phyloP scores from a whole-genome alignment of 2,888 invertebrate genomes.

The Diarsia mendica region DNA sequence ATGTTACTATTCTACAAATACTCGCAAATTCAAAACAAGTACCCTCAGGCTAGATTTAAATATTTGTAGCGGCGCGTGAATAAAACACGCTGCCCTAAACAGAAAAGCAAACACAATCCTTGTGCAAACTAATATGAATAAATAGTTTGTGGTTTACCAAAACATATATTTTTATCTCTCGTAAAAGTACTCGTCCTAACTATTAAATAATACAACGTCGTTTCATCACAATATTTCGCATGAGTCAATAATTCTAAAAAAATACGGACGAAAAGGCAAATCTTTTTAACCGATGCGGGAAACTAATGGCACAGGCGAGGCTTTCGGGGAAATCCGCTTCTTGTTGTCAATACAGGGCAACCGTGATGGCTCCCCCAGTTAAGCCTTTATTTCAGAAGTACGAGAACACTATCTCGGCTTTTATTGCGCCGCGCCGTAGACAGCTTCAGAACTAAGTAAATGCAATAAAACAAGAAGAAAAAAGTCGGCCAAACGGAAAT shows the following conservation, averaged over 20 bases:
- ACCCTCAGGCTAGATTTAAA: conserved; percentile 15
- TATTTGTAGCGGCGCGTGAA: conserved; percentile 15
- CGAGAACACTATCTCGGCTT: conserved; percentile 87
- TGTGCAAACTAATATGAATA: background rate
- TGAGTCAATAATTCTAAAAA: conserved; percentile 87
- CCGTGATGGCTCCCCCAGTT: conserved; percentile 88
- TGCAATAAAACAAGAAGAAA: conserved; percentile 77
- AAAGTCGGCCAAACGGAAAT: conserved; percentile 72
- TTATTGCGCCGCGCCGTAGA: conserved; percentile 82
- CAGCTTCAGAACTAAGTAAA: conserved; percentile 78
- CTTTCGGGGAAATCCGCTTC: conserved; percentile 89
- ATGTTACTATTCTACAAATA: conserved; percentile 24
- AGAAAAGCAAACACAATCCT: conserved; percentile 27
- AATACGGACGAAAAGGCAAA: conserved; percentile 86
- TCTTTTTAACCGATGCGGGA: conserved; percentile 90
- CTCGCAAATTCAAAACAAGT: conserved; percentile 10
- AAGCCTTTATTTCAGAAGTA: conserved; percentile 89
- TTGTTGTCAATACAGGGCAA: conserved; percentile 90
- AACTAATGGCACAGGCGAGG: conserved; percentile 90
- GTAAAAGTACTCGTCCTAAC: background rate
- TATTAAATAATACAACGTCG: conserved; percentile 67
- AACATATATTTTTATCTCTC: too few relatives aligned
- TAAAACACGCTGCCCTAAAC: conserved; percentile 10
- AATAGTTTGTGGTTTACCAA: background rate
- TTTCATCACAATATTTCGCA: conserved; percentile 83